Percentiles rank a stretch among this genome's conserved stretches.
Evolutionary conservation across 2,113 vertebrate species (phyloP).

Genomic region (Struthidea cinerea): DNA sequence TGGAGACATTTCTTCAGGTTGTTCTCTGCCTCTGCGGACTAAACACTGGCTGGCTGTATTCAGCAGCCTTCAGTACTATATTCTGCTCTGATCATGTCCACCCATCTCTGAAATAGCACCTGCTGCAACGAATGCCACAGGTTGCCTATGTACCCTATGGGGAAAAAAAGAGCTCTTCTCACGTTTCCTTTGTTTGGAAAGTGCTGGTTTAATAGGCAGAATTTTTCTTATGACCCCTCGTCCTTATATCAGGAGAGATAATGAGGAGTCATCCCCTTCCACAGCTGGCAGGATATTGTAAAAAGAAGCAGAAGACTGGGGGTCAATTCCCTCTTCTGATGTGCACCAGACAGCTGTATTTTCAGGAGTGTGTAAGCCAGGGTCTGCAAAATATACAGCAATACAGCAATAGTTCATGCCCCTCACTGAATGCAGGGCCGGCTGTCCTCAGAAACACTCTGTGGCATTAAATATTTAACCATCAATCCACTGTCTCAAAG

Average conservation of each 20-base stretch:
- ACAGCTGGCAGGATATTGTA: neutral
- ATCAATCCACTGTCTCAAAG: neutral
- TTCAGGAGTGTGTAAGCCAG: neutral
- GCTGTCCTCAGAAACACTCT: neutral
- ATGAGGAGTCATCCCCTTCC: neutral
- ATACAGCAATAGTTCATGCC: neutral
- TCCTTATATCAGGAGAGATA: neutral
- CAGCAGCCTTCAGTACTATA: neutral
- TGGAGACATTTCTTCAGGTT: neutral
- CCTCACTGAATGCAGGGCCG: neutral
- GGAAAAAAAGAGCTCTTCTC: neutral
- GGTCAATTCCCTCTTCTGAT: neutral
- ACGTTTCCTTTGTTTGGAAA: neutral
- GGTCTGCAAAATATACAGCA: neutral
- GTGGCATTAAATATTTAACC: neutral
- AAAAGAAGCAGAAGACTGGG: neutral
- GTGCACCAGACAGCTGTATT: neutral
- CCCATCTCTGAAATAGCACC: neutral
- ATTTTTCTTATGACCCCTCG: neutral
- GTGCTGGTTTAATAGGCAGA: neutral
- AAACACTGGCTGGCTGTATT: neutral
- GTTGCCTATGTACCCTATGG: neutral
- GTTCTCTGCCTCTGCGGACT: neutral
- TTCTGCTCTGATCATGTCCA: neutral
- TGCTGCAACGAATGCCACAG: neutral